Percentiles rank a stretch among this genome's conserved stretches.
Evolutionary conservation across 2,888 invertebrate species (phyloP).

Genomic region (Bugula neritina): DNA sequence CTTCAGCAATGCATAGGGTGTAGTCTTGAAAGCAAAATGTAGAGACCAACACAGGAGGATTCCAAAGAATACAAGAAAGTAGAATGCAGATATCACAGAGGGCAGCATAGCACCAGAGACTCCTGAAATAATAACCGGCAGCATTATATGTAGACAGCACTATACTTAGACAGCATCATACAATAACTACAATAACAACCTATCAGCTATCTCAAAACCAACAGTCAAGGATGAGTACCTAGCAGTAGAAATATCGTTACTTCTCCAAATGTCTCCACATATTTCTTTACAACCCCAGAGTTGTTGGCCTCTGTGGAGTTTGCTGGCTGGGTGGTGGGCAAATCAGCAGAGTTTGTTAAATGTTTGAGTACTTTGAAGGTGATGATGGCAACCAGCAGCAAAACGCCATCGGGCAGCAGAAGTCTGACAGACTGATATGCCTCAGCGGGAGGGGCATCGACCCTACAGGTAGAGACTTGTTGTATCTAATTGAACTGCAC

Average conservation of each 20-base stretch:
- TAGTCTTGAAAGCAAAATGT: background rate
- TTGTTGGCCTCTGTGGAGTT: background rate
- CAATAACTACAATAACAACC: no score
- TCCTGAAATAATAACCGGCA: background rate
- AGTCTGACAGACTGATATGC: background rate
- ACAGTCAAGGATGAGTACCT: no score
- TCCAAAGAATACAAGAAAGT: slow-evolving; percentile 21
- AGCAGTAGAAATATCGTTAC: background rate
- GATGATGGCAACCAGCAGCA: background rate
- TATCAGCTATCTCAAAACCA: no score
- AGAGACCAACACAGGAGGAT: background rate
- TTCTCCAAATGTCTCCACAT: slow-evolving; percentile 19
- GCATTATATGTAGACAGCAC: no score
- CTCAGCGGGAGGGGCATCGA: slow-evolving; percentile 6
- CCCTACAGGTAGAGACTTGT: no score
- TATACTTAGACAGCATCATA: no score
- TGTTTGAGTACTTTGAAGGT: background rate
- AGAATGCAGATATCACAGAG: slow-evolving; percentile 7
- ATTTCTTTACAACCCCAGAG: slow-evolving; percentile 8
- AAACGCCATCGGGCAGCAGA: slow-evolving; percentile 2
- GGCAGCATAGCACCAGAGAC: slow-evolving; percentile 12
- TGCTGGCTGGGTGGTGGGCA: background rate
- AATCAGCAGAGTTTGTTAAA: background rate
- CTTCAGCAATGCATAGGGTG: background rate
- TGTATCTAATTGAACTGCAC: no score